These are phyloP conservation scores for Chlorocebus sabaeus DNA, from an alignment of 2,113 vertebrate genomes.

Conservation along the genomic window DNA sequence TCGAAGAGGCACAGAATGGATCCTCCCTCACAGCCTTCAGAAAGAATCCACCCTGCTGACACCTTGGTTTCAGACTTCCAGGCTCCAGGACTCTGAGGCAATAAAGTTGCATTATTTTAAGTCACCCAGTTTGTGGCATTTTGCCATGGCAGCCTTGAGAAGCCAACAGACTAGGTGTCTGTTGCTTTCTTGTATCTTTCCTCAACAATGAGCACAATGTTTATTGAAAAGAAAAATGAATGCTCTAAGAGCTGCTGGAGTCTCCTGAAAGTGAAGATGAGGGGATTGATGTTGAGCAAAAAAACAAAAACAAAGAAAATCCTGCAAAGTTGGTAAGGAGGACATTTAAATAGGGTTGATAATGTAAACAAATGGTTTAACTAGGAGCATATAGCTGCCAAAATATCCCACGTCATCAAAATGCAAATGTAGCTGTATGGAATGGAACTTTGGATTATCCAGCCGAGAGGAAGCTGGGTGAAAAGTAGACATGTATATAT, in stretches of 20 bases:
- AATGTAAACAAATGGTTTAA: background rate
- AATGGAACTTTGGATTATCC: background rate
- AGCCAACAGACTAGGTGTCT: background rate
- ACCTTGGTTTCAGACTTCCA: background rate
- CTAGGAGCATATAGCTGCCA: background rate
- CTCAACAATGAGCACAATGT: background rate
- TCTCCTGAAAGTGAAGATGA: background rate
- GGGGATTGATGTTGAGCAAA: no score
- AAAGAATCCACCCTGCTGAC: background rate
- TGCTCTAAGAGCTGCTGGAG: background rate
- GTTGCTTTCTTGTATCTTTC: background rate
- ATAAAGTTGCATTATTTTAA: background rate
- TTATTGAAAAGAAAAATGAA: background rate
- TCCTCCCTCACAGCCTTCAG: background rate
- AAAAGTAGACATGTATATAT: background rate
- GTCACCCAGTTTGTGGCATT: background rate
- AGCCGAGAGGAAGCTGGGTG: background rate
- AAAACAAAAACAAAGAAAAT: background rate
- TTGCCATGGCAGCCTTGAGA: background rate
- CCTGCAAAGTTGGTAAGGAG: background rate
- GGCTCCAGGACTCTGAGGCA: background rate
- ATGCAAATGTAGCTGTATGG: background rate
- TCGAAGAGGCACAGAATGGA: no score
- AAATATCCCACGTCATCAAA: background rate
- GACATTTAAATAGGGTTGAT: background rate